Base-by-base conservation (phyloP, 2,888 invertebrate genomes). In the Gastracanthus pulcherrimus region DNA sequence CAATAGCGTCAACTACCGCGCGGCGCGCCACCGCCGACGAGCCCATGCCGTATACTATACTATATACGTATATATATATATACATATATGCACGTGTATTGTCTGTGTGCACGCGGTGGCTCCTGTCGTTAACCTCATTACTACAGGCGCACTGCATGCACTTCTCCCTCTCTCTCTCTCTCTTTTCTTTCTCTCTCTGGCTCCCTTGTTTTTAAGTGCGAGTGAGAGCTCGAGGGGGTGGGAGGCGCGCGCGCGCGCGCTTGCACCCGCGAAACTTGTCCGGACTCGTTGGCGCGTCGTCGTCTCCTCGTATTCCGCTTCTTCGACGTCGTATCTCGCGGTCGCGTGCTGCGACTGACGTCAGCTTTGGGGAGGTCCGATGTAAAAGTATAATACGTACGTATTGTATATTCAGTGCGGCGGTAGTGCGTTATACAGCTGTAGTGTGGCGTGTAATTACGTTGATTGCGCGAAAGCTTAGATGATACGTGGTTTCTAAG, bases 101-200 rank as follows among this genome's bases (percentile, higher is more conserved):
- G 75, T 58, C 45, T 34, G 55, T 38, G 71, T 36, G 69, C 80
- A 36, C 13, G 62, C 41, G 38, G 70, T 29, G 34, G 71, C 71
- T 66, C 31, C 80, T 76, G 76, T 76, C 76, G 82, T 82, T 82
- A 82, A 82, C 82, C 82, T 82, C 80, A 69, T 82, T 82, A 82
- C 71, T 38, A n/a, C 31, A 34, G 9, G 41, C 5, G 38, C 13
- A 45, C 13, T 45, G 26, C 58, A 11, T 13, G 66, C 38, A 34
- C 45, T 9, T 36, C n/a, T n/a, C n/a, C n/a, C n/a, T n/a, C n/a
- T 60, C 9, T 71, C 51, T 55, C 34, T 70, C 51, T 72, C 16
- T 29, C 7, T 29, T 29, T 31, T 45, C n/a, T 38, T 19, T 31
- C 29, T n/a, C n/a, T n/a, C n/a, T n/a, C n/a, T n/a, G n/a, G n/a